These are phyloP conservation scores for Melanostigma gelatinosum DNA, from an alignment of 2,113 vertebrate genomes.

Conservation along the genomic window DNA sequence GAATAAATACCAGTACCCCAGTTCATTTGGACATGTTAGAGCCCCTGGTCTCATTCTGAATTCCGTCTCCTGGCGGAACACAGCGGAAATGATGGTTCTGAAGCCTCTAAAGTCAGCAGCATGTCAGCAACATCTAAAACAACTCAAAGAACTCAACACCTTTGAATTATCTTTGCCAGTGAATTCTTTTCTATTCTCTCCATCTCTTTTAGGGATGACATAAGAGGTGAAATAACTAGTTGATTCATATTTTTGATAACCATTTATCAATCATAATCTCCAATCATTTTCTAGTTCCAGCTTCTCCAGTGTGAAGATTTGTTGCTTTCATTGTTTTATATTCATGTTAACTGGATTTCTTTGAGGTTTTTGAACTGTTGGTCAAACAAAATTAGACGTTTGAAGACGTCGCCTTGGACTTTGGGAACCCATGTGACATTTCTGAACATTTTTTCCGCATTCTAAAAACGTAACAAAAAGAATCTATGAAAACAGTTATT, in stretches of 20 bases:
- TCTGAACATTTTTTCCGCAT: too few species aligned
- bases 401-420: background rate
- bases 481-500: too few species aligned
- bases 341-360: background rate
- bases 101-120: constrained; percentile 21
- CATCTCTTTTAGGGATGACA: background rate
- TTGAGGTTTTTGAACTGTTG: background rate
- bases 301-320: background rate
- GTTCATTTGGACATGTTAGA: constrained; percentile 48
- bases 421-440: background rate
- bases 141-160: background rate
- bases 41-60: constrained; percentile 15
- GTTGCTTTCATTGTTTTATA: background rate
- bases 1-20: constrained; percentile 39
- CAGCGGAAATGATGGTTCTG: constrained; percentile 50
- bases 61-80: constrained; percentile 18
- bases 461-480: too few species aligned
- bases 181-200: background rate
- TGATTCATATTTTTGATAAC: background rate
- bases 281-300: background rate
- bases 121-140: constrained; percentile 7
- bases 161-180: background rate
- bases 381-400: background rate
- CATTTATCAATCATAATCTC: background rate
- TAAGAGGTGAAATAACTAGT: background rate